Evolutionary conservation across 2,797 vertebrate genomes (phyloP), one percentile per base, ranked within the genome.

Genomic region (Acestrorhynchus altus): DNA sequence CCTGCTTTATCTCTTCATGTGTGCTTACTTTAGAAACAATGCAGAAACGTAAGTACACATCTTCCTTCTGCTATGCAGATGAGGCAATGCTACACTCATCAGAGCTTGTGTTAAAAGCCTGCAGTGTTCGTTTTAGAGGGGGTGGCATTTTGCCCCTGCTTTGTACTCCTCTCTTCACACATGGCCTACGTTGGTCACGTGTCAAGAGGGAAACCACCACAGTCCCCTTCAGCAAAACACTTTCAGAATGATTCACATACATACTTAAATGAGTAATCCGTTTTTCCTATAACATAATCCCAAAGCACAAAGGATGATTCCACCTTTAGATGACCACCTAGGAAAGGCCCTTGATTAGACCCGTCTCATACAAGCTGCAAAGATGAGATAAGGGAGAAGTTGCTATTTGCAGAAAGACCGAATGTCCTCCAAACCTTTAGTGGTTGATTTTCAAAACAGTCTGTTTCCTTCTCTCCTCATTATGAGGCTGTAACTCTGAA

Each of bases 191-290:
- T 31, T 26, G 13, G 61, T 46, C 68, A 76, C 52, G 54, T 76
- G 75, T 72, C 12, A 18, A 66, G 11, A 63, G 56, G 70, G 71
- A 73, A 76, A 80, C 66, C 74, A 77, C 77, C 72, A 49, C 47
- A 56, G 47, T 39, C 66, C 71, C 44, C 56, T 20, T 79, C 60
- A 31, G 20, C 20, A 73, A 65, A 72, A 77, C 56, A 54, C 60
- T 79, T 76, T 76, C 51, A 31, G 44, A 51, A 24, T 83, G 75
- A 81, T 56, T 78, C 72, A 77, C 20, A 31, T 15, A 35, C 15
- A 42, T 44, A 52, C 57, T 54, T 42, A 72, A 72, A 77, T 76
- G 74, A 77, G 63, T 79, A 74, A 74, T 68, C 72, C 15, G n/a
- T 46, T 28, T 78, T 59, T 79, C 22, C 47, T 18, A 66, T 73